Evolutionary conservation across 2,113 vertebrate species (phyloP).

Genomic region (Ramphastos sulfuratus): DNA sequence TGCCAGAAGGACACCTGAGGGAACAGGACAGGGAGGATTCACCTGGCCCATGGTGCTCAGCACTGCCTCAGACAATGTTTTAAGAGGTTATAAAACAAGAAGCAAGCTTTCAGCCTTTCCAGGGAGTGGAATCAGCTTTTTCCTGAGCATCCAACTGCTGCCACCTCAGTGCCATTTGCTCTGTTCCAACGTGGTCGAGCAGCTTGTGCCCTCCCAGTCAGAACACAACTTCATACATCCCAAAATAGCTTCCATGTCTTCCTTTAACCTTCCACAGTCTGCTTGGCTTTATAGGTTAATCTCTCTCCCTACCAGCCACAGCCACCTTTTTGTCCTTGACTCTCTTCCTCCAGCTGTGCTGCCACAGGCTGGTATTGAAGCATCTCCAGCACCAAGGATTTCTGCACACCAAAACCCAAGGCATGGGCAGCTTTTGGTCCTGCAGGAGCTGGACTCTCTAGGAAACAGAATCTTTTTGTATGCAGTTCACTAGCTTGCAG

Average conservation of each 20-base stretch:
- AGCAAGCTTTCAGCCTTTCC: background rate
- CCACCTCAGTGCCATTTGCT: background rate
- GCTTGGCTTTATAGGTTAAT: background rate
- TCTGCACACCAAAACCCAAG: background rate
- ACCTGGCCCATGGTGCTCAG: background rate
- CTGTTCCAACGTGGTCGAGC: background rate
- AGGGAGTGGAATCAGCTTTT: background rate
- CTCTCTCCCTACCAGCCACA: background rate
- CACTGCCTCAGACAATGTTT: background rate
- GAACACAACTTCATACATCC: background rate
- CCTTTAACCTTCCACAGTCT: background rate
- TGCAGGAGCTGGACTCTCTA: background rate
- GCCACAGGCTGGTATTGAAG: background rate
- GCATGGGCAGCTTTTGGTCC: background rate
- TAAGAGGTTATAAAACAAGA: background rate
- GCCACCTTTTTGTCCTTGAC: background rate
- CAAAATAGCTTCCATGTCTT: background rate
- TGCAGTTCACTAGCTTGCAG: background rate
- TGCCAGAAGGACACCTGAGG: background rate
- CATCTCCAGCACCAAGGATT: background rate
- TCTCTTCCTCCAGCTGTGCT: background rate
- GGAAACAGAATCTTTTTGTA: background rate
- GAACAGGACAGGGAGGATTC: background rate
- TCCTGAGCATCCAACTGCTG: background rate
- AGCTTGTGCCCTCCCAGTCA: background rate